Conservation (phyloP, 2,888 invertebrate species). For the Lithophane ornitopus region DNA sequence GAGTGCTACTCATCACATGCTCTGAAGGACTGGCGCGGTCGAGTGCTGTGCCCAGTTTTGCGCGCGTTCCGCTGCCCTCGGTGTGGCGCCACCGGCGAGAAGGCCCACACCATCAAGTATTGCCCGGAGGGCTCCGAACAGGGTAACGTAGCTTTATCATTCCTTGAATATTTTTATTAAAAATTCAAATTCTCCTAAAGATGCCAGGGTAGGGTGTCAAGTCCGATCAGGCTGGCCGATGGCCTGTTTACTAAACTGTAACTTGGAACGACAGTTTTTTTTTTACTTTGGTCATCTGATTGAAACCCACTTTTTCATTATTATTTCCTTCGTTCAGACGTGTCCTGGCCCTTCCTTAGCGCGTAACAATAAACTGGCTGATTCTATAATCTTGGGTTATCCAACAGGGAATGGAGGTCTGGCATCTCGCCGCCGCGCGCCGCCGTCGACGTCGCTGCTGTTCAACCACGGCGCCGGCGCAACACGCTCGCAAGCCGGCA, state of each 20-base stretch:
- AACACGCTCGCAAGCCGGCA: slow-evolving; percentile 51
- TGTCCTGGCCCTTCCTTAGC: background rate
- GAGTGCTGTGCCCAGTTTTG: slow-evolving; percentile 93
- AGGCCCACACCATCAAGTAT: slow-evolving; percentile 92
- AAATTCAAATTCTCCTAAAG: background rate
- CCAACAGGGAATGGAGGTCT: slow-evolving; percentile 71
- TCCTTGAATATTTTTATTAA: background rate
- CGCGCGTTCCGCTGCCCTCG: slow-evolving; percentile 93
- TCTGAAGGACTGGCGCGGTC: slow-evolving; percentile 92
- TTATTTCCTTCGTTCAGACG: background rate
- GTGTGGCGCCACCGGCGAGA: slow-evolving; percentile 93
- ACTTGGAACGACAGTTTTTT: background rate
- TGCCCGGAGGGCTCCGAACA: slow-evolving; percentile 78
- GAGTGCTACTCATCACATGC: slow-evolving; percentile 92
- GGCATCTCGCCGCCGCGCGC: slow-evolving; percentile 77
- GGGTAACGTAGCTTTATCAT: slow-evolving; percentile 66
- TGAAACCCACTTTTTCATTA: no score
- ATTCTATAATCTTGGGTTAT: background rate
- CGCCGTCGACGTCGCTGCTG: slow-evolving; percentile 71
- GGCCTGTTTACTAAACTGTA: background rate
- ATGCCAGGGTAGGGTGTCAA: background rate
- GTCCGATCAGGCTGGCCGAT: background rate
- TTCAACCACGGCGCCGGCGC: slow-evolving; percentile 61
- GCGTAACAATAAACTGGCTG: no score
- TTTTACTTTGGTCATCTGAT: background rate